Base-by-base conservation (phyloP, 2,113 vertebrate genomes). In the Ondatra zibethicus region DNA sequence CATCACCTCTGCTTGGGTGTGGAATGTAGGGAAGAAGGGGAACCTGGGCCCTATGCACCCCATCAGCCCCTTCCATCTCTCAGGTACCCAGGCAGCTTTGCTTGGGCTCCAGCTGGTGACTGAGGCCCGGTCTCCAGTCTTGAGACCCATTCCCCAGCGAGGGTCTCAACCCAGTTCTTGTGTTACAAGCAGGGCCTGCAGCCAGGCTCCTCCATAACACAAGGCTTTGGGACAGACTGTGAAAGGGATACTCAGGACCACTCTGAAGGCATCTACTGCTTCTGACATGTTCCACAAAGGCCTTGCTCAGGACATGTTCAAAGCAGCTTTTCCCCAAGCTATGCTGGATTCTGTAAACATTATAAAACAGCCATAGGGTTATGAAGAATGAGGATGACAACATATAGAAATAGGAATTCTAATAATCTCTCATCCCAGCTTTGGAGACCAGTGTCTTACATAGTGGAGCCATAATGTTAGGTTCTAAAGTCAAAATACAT, bases 121-220 rank as follows among this genome's bases (percentile, higher is more conserved):
- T 3, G 17, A 81, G 77, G 84, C 92, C 52, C 0, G 2, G 88
- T 9, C 1, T 36, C 8, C 72, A 92, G 84, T 96, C 93, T 66
- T 50, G 45, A 85, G 89, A 96, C 3, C 63, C 93, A 27, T 31
- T 7, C n/a, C 88, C 31, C 96, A 93, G 97, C 45, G 91, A 17
- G 4, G 29, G 80, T 88, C 93, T 72, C 92, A 92, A 65, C 78
- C 81, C 80, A 52, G 92, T 76, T 95, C 76, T 52, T 82, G 80
- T 42, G 94, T 91, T 39, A 94, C 19, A 85, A 77, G 7, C 14
- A 42, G 55, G 21, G 13, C 9, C 81, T 42, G 27, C 5, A 42
- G 58, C 8, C n/a, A 63, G 25, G 55, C 23, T 29, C n/a, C 23
- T 29, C n/a, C 4, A 7, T 27, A 63, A 29, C 81, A 78, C 55